Evolutionary conservation across 2,113 vertebrate species (phyloP).

Genomic region (Poeciliopsis prolifica): DNA sequence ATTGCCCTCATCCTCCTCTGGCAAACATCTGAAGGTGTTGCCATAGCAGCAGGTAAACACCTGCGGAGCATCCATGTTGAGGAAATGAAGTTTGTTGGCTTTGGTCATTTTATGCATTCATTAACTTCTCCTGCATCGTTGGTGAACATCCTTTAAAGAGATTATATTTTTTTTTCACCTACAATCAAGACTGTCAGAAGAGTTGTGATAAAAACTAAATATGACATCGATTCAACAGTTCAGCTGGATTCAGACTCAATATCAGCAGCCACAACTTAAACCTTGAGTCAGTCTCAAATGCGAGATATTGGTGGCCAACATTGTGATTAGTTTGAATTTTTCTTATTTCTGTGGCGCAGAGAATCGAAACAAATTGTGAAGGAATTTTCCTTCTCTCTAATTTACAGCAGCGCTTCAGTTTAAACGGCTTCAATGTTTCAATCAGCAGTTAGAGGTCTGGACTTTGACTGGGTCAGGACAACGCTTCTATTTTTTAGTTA

Average conservation of each 20-base stretch:
- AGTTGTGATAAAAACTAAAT: neutral
- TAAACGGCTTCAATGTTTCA: no score
- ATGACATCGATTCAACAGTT: neutral
- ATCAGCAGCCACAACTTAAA: neutral
- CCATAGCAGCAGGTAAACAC: conserved; percentile 18
- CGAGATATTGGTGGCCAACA: no score
- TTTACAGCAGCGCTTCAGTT: no score
- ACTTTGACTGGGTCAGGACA: neutral
- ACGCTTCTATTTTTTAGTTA: neutral
- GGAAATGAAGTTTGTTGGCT: neutral
- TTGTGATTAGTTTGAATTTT: no score
- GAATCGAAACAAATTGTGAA: no score
- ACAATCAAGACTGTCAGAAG: neutral
- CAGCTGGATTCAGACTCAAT: neutral
- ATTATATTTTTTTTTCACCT: neutral
- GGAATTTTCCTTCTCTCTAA: no score
- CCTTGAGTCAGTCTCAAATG: neutral
- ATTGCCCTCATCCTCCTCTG: conserved; percentile 64
- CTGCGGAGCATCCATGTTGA: conserved; percentile 11
- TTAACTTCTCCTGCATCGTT: neutral
- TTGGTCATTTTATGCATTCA: neutral
- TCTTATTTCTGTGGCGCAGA: no score
- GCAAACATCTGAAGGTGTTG: conserved; percentile 34
- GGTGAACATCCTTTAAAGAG: neutral
- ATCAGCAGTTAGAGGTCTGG: neutral